phyloP scores from a whole-genome alignment of 2,797 vertebrate genomes.

The Orestias chungarensis region DNA sequence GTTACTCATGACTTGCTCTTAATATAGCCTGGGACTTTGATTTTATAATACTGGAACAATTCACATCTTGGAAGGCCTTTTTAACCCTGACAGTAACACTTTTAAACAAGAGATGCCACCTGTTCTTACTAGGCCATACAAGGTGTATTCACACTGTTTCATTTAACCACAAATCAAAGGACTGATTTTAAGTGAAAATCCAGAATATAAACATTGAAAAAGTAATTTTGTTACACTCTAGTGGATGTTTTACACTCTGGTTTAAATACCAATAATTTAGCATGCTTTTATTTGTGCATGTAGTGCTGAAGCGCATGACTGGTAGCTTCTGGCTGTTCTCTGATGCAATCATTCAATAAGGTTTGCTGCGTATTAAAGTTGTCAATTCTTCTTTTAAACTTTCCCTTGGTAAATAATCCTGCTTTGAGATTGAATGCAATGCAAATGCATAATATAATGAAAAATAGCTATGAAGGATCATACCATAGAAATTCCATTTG shows the following conservation, averaged over 20 bases:
- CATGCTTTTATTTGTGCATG: neutral
- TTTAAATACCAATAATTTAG: slow-evolving; percentile 16
- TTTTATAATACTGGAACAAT: neutral
- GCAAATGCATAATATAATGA: neutral
- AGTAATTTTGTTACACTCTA: slow-evolving; percentile 34
- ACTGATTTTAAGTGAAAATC: slow-evolving; percentile 24
- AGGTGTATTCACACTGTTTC: slow-evolving; percentile 1
- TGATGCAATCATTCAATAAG: neutral
- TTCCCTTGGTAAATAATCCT: neutral
- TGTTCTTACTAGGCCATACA: slow-evolving; percentile 29
- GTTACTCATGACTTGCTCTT: neutral
- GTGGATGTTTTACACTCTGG: slow-evolving; percentile 29
- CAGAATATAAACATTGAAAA: slow-evolving; percentile 31
- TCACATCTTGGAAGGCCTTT: neutral
- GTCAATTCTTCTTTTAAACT: neutral
- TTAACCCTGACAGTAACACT: neutral
- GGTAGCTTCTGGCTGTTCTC: neutral
- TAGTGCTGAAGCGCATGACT: slow-evolving; percentile 17
- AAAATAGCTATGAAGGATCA: slow-evolving; percentile 46
- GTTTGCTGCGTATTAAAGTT: neutral
- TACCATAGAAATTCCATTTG: slow-evolving; percentile 50
- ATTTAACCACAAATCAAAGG: neutral
- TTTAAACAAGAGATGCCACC: neutral
- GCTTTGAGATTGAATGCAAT: neutral
- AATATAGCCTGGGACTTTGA: neutral